A percentile compares a stretch with the other conserved stretches of the same genome.
Conservation (phyloP, 2,888 invertebrate species). For the Latrodectus elegans region DNA sequence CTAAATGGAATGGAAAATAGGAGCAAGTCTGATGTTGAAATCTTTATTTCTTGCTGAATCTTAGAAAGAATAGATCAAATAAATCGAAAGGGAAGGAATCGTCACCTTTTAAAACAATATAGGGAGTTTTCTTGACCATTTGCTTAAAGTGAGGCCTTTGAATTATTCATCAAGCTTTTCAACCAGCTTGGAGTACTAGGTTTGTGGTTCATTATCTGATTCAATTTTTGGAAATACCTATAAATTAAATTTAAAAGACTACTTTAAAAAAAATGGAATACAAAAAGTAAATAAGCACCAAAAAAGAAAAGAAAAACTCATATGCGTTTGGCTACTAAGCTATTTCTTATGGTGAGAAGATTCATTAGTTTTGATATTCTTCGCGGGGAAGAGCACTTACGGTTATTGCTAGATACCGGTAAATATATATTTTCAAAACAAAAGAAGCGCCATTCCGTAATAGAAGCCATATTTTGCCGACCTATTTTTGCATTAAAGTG, state of each 20-base stretch:
- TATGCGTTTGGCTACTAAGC: slow-evolving; percentile 23
- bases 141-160: slow-evolving; percentile 34
- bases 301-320: slow-evolving; percentile 9
- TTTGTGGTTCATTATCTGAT: slow-evolving; percentile 55
- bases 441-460: slow-evolving; percentile 45
- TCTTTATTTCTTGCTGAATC: slow-evolving; percentile 62
- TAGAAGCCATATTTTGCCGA: slow-evolving; percentile 64
- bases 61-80: slow-evolving; percentile 43
- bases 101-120: slow-evolving; percentile 9
- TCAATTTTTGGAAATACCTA: slow-evolving; percentile 57
- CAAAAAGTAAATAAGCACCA: slow-evolving; percentile 8
- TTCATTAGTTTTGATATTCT: slow-evolving; percentile 67
- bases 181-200: background rate
- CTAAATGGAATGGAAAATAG: background rate
- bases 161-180: slow-evolving; percentile 54
- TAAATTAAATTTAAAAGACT: slow-evolving; percentile 65
- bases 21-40: slow-evolving; percentile 14
- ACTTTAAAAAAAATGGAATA: slow-evolving; percentile 2
- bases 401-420: slow-evolving; percentile 61
- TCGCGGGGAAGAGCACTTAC: slow-evolving; percentile 51
- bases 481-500: slow-evolving; percentile 67
- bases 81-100: slow-evolving; percentile 30
- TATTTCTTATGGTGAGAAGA: slow-evolving; percentile 34
- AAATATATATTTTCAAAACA: slow-evolving; percentile 63
- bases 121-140: slow-evolving; percentile 21